These are phyloP conservation scores for Gadopsis bispinosus DNA, from an alignment of 2,797 vertebrate species.

Conservation along the genomic window DNA sequence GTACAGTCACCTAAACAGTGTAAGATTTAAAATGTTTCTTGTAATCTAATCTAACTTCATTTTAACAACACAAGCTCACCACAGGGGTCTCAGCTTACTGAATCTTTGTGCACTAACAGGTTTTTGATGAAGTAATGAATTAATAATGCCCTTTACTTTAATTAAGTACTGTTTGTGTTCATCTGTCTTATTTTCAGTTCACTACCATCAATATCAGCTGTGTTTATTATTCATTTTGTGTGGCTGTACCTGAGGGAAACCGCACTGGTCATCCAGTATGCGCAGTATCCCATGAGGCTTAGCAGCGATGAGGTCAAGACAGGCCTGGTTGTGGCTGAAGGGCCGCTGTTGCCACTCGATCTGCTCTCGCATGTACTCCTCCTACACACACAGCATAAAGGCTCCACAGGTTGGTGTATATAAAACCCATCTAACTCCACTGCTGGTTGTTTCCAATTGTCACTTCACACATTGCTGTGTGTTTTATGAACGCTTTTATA, in stretches of 20 bases:
- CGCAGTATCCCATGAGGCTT: conserved; percentile 96
- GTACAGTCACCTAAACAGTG: background rate
- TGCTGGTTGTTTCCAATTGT: background rate
- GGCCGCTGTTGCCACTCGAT: conserved; percentile 92
- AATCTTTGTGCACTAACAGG: background rate
- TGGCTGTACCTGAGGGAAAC: conserved; percentile 92
- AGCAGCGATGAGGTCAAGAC: conserved; percentile 94
- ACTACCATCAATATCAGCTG: background rate
- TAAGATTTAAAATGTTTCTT: conserved; percentile 5
- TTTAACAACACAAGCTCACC: background rate
- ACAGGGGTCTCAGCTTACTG: background rate
- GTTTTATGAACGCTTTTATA: background rate
- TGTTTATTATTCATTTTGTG: background rate
- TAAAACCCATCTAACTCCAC: conserved; percentile 7
- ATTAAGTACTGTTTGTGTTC: background rate
- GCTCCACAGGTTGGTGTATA: background rate
- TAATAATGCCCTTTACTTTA: background rate
- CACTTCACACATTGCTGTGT: background rate
- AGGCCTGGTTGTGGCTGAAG: conserved; percentile 92
- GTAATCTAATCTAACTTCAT: conserved; percentile 22
- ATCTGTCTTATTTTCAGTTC: background rate
- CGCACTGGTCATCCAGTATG: conserved; percentile 96
- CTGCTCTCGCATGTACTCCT: conserved; percentile 95
- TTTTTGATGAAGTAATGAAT: background rate
- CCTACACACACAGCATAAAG: conserved; percentile 77